A percentile compares a stretch with the other conserved stretches of the same genome.
Conservation (phyloP, 2,888 invertebrate genomes). For the Melinaea menophilus region DNA sequence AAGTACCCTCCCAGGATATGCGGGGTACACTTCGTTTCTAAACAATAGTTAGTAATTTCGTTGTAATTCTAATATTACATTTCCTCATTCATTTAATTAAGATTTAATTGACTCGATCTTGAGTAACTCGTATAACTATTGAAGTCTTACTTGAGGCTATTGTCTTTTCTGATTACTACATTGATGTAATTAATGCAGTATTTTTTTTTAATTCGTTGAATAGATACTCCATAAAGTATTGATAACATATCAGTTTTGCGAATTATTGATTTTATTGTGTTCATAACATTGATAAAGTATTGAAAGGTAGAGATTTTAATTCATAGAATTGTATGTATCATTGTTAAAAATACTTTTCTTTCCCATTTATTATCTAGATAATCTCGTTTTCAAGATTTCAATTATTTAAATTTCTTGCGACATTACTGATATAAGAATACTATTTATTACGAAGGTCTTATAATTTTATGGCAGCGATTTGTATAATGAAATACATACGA, state of each 20-base stretch:
- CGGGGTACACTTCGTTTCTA: constrained; percentile 46
- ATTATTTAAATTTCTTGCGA: too few relatives aligned
- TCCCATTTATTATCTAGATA: too few relatives aligned
- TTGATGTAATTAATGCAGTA: too few relatives aligned
- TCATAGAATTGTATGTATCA: too few relatives aligned
- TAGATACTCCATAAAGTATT: neutral
- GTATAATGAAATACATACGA: neutral
- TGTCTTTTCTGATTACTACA: too few relatives aligned
- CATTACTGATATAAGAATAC: neutral
- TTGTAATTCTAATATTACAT: constrained; percentile 48
- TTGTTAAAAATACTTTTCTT: too few relatives aligned
- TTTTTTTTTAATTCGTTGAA: too few relatives aligned
- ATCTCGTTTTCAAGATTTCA: too few relatives aligned
- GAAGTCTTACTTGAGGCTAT: too few relatives aligned
- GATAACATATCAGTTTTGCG: neutral
- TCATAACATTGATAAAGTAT: too few relatives aligned
- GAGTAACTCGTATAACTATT: neutral
- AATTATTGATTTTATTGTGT: neutral
- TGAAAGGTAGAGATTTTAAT: too few relatives aligned
- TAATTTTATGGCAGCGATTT: constrained; percentile 1
- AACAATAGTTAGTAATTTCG: constrained; percentile 53
- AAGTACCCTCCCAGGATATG: constrained; percentile 38
- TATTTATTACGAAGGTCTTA: neutral
- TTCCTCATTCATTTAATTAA: constrained; percentile 42
- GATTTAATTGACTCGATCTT: constrained; percentile 2